phyloP scores from a whole-genome alignment of 2,113 vertebrate species.

The Ophthalmolycus amberensis region DNA sequence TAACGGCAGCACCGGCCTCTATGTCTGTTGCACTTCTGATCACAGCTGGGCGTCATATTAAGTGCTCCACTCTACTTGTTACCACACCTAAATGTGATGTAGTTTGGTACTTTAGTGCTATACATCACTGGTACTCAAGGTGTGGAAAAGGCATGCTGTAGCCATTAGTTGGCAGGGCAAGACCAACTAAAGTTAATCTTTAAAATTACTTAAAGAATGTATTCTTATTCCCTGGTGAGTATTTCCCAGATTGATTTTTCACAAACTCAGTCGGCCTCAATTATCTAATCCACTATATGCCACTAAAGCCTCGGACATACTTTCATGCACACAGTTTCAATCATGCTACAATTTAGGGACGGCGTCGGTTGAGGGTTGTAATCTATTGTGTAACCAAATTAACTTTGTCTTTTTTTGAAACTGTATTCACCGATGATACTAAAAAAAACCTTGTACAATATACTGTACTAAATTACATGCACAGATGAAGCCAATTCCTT shows the following conservation, averaged over 20 bases:
- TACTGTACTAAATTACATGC: conserved; percentile 7
- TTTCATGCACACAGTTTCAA: background rate
- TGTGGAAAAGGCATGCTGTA: background rate
- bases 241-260: background rate
- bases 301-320: background rate
- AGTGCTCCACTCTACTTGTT: no score
- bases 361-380: background rate
- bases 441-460: background rate
- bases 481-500: conserved; percentile 23
- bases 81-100: no score
- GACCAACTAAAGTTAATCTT: background rate
- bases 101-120: background rate
- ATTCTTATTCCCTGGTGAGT: background rate
- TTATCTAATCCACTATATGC: background rate
- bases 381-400: conserved; percentile 8
- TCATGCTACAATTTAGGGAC: background rate
- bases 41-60: background rate
- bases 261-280: background rate
- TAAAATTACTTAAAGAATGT: background rate
- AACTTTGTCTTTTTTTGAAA: background rate
- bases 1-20: background rate
- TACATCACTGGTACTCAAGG: background rate
- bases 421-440: background rate
- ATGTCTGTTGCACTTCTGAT: background rate
- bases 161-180: background rate